These are phyloP conservation scores for Cassiopea xamachana DNA, from an alignment of 30 jellyfish, hydroid and myxozoan genomes.

Conservation along the genomic window DNA sequence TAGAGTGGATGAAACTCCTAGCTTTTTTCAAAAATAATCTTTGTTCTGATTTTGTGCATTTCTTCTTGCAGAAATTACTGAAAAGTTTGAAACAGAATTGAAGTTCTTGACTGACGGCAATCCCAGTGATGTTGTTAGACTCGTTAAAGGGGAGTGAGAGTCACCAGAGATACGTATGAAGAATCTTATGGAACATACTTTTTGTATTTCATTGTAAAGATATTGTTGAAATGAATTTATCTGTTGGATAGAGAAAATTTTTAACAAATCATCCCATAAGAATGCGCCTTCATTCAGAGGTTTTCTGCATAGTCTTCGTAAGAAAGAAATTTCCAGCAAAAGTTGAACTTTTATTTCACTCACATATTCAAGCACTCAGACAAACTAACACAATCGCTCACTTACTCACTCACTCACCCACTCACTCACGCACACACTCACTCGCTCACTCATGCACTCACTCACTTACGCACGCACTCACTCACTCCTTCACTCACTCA, in stretches of 20 bases:
- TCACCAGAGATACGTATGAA: not conserved
- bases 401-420: no score
- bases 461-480: no score
- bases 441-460: no score
- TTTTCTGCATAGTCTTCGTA: no score
- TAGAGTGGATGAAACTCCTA: not conserved
- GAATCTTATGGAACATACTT: not conserved
- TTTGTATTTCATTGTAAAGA: not conserved
- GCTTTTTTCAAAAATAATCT: not conserved
- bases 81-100: constrained; percentile 33
- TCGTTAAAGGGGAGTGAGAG: constrained; percentile 55
- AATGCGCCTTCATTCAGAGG: no score
- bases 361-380: no score
- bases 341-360: no score
- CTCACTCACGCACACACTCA: no score
- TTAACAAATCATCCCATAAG: not conserved
- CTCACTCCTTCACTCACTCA: no score
- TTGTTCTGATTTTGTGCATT: not conserved
- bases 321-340: no score
- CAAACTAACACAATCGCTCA: no score
- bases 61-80: constrained; percentile 27
- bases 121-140: constrained; percentile 60
- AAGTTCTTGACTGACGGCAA: constrained; percentile 64
- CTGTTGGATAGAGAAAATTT: not conserved
- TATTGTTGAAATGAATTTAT: not conserved